Evolutionary conservation across 2,888 invertebrate species (phyloP).

Genomic region (Catocala fraxini): DNA sequence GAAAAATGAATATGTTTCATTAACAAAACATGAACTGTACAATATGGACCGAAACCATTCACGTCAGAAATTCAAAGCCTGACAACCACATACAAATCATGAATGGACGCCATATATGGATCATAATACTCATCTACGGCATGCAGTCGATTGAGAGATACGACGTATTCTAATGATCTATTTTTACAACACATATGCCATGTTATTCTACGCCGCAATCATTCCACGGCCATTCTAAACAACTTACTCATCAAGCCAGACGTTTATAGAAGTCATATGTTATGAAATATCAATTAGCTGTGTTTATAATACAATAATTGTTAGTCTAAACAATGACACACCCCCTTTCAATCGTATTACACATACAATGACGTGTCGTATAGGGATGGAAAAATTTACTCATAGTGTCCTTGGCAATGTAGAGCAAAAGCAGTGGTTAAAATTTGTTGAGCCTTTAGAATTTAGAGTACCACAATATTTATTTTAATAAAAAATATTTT

Average conservation of each 20-base stretch:
- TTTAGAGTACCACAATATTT: no score
- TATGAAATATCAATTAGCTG: constrained; percentile 52
- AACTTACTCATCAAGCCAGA: constrained; percentile 32
- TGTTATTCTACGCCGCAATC: constrained; percentile 1
- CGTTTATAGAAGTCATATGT: constrained; percentile 48
- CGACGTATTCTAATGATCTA: constrained; percentile 13
- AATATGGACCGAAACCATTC: no score
- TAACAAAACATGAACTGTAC: no score
- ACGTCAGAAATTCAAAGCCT: no score
- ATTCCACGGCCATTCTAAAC: constrained; percentile 7
- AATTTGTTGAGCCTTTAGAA: neutral
- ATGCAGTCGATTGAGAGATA: neutral
- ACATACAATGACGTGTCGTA: constrained; percentile 47
- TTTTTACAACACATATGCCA: neutral
- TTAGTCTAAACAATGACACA: constrained; percentile 69
- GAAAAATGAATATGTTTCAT: no score
- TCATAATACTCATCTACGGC: no score
- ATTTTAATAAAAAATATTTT: no score
- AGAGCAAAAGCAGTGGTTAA: constrained; percentile 5
- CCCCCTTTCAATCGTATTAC: constrained; percentile 58
- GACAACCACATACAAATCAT: neutral
- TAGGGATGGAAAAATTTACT: constrained; percentile 54
- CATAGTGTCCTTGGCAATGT: constrained; percentile 30
- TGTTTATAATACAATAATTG: constrained; percentile 46
- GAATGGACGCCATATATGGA: neutral